Evolutionary conservation across 2,797 vertebrate species (phyloP), one percentile per base, ranked within the genome.

Genomic region (Iguana delicatissima): DNA sequence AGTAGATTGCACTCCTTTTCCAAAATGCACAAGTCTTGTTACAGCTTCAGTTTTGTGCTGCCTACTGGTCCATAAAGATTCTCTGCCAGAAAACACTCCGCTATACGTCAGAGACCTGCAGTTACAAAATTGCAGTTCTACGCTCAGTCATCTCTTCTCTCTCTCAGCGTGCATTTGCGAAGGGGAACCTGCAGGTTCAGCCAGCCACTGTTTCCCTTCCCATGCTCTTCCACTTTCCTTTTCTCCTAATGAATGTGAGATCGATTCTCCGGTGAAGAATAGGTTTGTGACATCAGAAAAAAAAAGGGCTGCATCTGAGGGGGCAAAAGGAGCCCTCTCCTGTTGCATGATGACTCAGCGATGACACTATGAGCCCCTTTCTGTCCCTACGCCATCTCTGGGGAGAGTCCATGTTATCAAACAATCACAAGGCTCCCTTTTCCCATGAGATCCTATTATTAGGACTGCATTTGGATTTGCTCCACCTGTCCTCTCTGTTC

Each of bases 11-110:
- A 96, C 96, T 94, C 95, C 93, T 96, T 46, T 96, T 97, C 96
- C 96, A 95, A 97, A 96, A 97, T 81, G 97, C 96, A 96, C 95
- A 89, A 96, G 96, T 97, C 97, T 96, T 95, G 95, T 97, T 69
- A 69, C 97, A 96, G 96, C 97, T 97, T 96, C 95, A 92, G 96
- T 97, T 97, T 96, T 93, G 91, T 94, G 97, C 96, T 96, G 95
- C 95, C 97, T 95, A 98, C 96, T 97, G 95, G 96, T 96, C 97
- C 96, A 95, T 84, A 93, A 96, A 97, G 95, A 94, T 97, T 32
- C 95, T 0, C 96, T 97, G 97, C 96, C 98, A 98, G 96, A 96
- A 92, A 95, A 95, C 90, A 69, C 91, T 96, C 96, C 92, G 93
- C 96, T 94, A 94, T 94, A 97, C 96, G 96, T 98, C 97, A 81